Percentiles rank a stretch among this genome's conserved stretches.
These are phyloP conservation scores for Gasterosteus nipponicus DNA, from an alignment of 2,113 vertebrate species.

Conservation along the genomic window DNA sequence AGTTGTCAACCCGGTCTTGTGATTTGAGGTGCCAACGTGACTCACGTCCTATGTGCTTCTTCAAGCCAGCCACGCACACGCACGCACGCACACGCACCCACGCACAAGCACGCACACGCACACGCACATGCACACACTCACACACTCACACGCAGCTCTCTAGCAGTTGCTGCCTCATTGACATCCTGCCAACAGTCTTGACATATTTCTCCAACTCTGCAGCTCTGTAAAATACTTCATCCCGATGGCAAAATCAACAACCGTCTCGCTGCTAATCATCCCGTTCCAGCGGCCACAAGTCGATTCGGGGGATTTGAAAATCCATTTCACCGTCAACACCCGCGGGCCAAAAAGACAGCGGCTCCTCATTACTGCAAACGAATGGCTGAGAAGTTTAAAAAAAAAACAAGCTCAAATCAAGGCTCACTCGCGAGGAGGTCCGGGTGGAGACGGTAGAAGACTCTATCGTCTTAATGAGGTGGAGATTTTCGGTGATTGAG, in stretches of 20 bases:
- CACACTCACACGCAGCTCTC: slow-evolving; percentile 12
- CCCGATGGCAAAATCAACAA: neutral
- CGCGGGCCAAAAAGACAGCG: neutral
- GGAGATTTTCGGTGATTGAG: too few species aligned
- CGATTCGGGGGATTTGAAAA: neutral
- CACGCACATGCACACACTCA: neutral
- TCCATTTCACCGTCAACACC: neutral
- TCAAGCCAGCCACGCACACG: neutral
- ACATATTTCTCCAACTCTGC: neutral
- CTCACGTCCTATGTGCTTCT: slow-evolving; percentile 14
- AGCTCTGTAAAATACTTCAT: neutral
- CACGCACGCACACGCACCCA: neutral
- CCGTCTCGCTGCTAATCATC: neutral
- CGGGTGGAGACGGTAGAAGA: too few species aligned
- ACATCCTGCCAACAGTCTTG: slow-evolving; percentile 55
- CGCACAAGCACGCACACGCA: slow-evolving; percentile 21
- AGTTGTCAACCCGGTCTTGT: slow-evolving; percentile 6
- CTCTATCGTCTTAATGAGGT: too few species aligned
- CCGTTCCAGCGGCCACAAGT: neutral
- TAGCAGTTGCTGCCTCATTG: slow-evolving; percentile 37
- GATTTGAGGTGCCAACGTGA: slow-evolving; percentile 42
- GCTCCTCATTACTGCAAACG: neutral
- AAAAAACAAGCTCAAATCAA: neutral
- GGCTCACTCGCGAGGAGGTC: neutral
- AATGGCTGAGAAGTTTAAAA: neutral